Evolutionary conservation across 2,113 vertebrate species (phyloP), one percentile per base, ranked within the genome.

Genomic region (Deroptyus accipitrinus): DNA sequence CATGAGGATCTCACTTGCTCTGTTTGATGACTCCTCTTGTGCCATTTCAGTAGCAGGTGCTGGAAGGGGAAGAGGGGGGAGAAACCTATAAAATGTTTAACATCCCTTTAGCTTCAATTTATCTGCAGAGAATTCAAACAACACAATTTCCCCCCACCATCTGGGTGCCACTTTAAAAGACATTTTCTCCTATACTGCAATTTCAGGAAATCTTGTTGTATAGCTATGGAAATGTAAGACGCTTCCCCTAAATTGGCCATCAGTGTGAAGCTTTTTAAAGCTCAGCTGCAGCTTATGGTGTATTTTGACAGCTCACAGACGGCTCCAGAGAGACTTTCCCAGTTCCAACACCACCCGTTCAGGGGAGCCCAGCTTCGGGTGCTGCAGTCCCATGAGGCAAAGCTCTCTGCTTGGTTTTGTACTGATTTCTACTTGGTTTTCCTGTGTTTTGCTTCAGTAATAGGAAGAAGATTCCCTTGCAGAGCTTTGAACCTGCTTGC

Each of bases 161-260:
- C 95, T 97, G 95, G 93, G 92, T 86, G 69, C 86, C 93, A 83
- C 93, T 95, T 96, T 92, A 83, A 90, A 90, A 94, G 89, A 85
- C 75, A 35, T 94, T 96, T 95, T 91, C 93, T 96, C 70, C 16
- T 79, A 94, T 89, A 76, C 35, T 73, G 87, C 87, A 91, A 96
- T 97, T 95, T 95, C 93, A 92, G 93, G 72, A 94, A 91, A 89
- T 82, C 95, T 91, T 84, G 39, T 86, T 76, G 86, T 78, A 91
- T 48, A 52, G 90, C 94, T 92, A 87, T 76, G 84, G 90, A 95
- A 95, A 94, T 69, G 69, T 59, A 70, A 92, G 93, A 88, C 55
- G 70, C 93, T 89, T 76, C 70, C 30, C 74, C 81, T 84, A 92
- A 95, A 91, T 86, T 76, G 83, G 79, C 52, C 62, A 75, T 81